Percentiles rank a stretch among this genome's conserved stretches.
Evolutionary conservation across 2,113 vertebrate genomes (phyloP).

Genomic region (Vombatus ursinus): DNA sequence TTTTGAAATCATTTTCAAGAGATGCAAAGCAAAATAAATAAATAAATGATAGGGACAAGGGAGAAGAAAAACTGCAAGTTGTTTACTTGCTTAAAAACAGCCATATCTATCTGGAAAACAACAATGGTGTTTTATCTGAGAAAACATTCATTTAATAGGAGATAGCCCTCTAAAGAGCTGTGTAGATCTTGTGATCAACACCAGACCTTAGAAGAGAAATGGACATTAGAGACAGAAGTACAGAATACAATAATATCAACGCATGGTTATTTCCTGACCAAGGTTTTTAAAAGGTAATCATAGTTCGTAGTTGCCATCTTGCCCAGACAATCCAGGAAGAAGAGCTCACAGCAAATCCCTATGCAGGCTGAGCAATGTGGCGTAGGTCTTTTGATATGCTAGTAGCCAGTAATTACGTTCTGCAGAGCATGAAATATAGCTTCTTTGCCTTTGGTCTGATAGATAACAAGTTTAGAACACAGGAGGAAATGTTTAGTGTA

Average conservation of each 20-base stretch:
- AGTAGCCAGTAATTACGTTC: conserved; percentile 12
- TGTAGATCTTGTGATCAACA: conserved; percentile 56
- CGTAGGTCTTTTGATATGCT: not conserved
- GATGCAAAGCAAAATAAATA: not conserved
- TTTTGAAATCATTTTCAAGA: conserved; percentile 39
- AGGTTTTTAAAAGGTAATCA: conserved; percentile 58
- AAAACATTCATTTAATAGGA: conserved; percentile 63
- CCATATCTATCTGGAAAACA: conserved; percentile 50
- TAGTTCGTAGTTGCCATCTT: conserved; percentile 57
- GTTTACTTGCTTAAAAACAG: conserved; percentile 58
- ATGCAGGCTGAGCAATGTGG: not conserved
- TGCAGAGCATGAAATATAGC: conserved; percentile 23
- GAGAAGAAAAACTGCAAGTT: conserved; percentile 7
- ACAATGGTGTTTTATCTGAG: conserved; percentile 46
- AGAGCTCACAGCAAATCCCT: not conserved
- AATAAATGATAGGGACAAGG: conserved; percentile 27
- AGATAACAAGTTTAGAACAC: conserved; percentile 10
- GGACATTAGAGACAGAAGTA: not conserved
- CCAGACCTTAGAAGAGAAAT: conserved; percentile 8
- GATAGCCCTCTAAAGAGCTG: conserved; percentile 14
- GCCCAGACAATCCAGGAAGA: not conserved
- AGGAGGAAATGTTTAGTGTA: conserved; percentile 52
- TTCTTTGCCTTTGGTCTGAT: conserved; percentile 41
- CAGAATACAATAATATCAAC: conserved; percentile 33
- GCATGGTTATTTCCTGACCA: conserved; percentile 13